Evolutionary conservation across 2,113 vertebrate genomes (phyloP).

Genomic region (Bos javanicus): DNA sequence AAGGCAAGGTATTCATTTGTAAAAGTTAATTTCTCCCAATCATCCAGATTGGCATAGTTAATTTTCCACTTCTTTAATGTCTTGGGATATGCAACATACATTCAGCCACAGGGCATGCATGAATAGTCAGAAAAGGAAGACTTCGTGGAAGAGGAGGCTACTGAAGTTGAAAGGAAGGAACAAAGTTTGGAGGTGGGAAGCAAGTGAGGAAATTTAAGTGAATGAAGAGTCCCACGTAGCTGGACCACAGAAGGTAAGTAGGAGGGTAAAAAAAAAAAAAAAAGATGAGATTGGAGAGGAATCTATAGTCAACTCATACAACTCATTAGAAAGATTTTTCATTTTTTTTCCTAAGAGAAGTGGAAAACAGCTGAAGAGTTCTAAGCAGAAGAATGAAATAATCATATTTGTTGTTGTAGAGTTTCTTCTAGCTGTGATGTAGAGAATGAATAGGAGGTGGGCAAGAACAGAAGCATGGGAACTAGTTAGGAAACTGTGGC

Average conservation of each 20-base stretch:
- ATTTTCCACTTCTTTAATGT: slow-evolving; percentile 73
- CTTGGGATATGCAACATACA: slow-evolving; percentile 78
- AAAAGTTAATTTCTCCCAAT: slow-evolving; percentile 75
- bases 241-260: not conserved
- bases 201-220: not conserved
- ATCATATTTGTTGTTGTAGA: not conserved
- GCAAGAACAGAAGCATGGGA: not conserved
- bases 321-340: not conserved
- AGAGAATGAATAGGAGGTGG: not conserved
- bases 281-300: not conserved
- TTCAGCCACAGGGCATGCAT: slow-evolving; percentile 77
- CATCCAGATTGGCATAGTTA: slow-evolving; percentile 66
- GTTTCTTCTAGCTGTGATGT: not conserved
- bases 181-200: not conserved
- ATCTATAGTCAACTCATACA: not conserved
- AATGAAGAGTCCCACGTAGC: not conserved
- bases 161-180: not conserved
- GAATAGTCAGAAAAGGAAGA: slow-evolving; percentile 22
- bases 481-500: not conserved
- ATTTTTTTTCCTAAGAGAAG: not conserved
- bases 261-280: not conserved
- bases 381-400: not conserved
- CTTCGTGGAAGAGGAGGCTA: not conserved
- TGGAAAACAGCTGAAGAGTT: not conserved
- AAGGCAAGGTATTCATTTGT: slow-evolving; percentile 91